phyloP scores from a whole-genome alignment of 2,888 invertebrate species.

The Augochlorella aurata region DNA sequence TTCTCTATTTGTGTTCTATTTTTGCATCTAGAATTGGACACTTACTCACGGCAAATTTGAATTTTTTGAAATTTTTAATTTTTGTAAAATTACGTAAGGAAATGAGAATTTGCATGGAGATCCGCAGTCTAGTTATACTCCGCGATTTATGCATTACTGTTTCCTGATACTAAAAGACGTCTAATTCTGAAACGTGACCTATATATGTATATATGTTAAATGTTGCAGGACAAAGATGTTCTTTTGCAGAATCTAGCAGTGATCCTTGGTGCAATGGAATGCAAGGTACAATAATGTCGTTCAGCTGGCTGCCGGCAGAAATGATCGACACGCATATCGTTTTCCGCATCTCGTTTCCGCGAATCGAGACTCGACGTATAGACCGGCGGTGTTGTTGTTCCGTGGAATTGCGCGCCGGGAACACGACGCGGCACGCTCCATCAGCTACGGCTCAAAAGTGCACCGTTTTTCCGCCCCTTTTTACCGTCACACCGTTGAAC shows the following conservation, averaged over 20 bases:
- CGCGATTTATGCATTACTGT: no score
- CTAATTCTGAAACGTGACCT: no score
- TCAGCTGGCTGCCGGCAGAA: constrained; percentile 4
- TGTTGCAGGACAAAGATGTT: not conserved
- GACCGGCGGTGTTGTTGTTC: constrained; percentile 31
- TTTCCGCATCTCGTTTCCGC: constrained; percentile 49
- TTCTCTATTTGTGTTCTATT: no score
- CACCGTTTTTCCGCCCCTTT: constrained; percentile 34
- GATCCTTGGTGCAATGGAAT: not conserved
- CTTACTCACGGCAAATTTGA: no score
- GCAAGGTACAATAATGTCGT: constrained; percentile 23
- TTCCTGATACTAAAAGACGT: no score
- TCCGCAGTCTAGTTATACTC: no score
- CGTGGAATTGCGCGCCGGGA: constrained; percentile 41
- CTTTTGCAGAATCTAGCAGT: not conserved
- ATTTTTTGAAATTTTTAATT: no score
- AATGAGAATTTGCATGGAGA: no score
- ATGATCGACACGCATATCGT: constrained; percentile 28
- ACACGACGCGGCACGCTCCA: constrained; percentile 41
- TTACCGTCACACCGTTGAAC: constrained; percentile 13
- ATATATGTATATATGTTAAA: not conserved
- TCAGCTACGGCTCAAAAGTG: constrained; percentile 29
- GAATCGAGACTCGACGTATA: constrained; percentile 30
- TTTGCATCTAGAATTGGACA: no score
- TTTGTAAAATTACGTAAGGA: no score